Conservation (phyloP, 2,888 invertebrate genomes). For the Apamea monoglypha region DNA sequence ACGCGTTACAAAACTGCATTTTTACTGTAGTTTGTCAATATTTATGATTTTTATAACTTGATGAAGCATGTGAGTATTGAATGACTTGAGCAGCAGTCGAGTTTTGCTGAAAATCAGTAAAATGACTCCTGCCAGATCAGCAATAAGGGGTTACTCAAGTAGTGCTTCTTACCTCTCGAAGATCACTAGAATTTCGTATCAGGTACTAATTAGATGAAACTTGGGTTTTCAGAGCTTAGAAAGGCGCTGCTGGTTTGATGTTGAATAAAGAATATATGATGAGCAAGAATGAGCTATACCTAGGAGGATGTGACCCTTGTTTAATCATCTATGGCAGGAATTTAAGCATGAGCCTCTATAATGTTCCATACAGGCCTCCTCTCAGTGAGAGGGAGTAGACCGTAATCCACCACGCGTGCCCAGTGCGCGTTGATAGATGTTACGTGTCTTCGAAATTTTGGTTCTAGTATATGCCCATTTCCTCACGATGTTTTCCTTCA, state of each 20-base stretch:
- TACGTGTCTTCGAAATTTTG: background rate
- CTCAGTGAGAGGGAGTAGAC: background rate
- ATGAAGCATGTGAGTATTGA: background rate
- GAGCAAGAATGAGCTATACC: background rate
- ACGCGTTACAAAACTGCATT: constrained; percentile 17
- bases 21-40: background rate
- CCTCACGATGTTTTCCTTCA: background rate
- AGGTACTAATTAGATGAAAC: background rate
- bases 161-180: background rate
- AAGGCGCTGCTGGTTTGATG: background rate
- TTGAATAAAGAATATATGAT: background rate
- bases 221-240: background rate
- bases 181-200: background rate
- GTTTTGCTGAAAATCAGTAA: background rate
- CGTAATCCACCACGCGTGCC: background rate
- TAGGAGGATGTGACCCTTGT: background rate
- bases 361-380: background rate
- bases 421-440: background rate
- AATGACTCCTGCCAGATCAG: background rate
- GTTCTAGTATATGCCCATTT: background rate
- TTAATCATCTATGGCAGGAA: background rate
- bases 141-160: background rate
- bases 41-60: background rate
- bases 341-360: background rate
- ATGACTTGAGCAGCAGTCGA: background rate